These are phyloP conservation scores for Tetanocera ferruginea DNA, from an alignment of 2,888 invertebrate species.

Conservation along the genomic window DNA sequence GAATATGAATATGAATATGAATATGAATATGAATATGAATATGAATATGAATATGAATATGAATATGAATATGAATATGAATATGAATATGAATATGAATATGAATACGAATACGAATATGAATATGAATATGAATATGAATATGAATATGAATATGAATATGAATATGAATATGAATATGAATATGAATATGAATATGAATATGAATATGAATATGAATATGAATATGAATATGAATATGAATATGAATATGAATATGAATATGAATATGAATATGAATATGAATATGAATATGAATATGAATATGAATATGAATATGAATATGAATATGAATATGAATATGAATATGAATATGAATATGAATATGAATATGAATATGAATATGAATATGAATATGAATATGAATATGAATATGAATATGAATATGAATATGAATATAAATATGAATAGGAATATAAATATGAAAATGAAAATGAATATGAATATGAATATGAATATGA, in stretches of 20 bases:
- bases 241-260: background rate
- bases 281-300: background rate
- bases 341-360: background rate
- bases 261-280: background rate
- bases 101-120: background rate
- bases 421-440: background rate
- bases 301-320: background rate
- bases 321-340: background rate
- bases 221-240: background rate
- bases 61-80: background rate
- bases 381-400: background rate
- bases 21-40: background rate
- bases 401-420: background rate
- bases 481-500: background rate
- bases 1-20: background rate
- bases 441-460: background rate
- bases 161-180: background rate
- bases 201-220: background rate
- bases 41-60: background rate
- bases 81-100: background rate
- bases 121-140: background rate
- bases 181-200: background rate
- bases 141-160: background rate
- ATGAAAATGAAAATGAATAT: background rate
- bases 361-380: background rate